Evolutionary conservation across 2,113 vertebrate genomes (phyloP).

Genomic region (Girardinichthys multiradiatus): DNA sequence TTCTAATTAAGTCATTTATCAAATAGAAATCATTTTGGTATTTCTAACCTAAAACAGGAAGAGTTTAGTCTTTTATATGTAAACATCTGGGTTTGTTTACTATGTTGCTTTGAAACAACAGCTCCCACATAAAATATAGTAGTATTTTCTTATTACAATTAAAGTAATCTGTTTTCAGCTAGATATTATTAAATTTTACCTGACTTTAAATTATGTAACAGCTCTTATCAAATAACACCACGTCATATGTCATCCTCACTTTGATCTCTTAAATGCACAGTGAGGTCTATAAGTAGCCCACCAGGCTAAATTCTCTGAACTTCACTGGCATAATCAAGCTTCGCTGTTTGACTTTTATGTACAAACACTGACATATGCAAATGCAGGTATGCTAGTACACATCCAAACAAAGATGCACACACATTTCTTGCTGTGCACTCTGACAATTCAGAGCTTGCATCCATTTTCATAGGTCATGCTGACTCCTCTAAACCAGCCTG

Average conservation of each 20-base stretch:
- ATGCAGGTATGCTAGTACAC: conserved; percentile 21
- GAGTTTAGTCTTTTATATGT: no score
- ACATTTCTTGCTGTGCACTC: conserved; percentile 20
- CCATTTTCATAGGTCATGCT: conserved; percentile 64
- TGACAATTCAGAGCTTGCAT: conserved; percentile 69
- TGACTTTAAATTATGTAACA: conserved; percentile 50
- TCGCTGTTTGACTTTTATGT: conserved; percentile 41
- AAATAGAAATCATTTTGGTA: no score
- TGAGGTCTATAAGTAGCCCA: conserved; percentile 57
- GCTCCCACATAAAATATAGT: not conserved
- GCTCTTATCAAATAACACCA: conserved; percentile 41
- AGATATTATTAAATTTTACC: conserved; percentile 31
- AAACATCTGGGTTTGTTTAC: no score
- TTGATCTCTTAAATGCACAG: conserved; percentile 55
- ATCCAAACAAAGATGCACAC: conserved; percentile 4
- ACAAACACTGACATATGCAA: conserved; percentile 47
- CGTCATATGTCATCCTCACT: conserved; percentile 35
- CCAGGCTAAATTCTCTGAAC: conserved; percentile 64
- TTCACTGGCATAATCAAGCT: conserved; percentile 61
- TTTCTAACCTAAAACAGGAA: no score
- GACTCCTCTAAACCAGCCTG: conserved; percentile 60
- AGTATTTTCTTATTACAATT: not conserved
- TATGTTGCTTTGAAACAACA: no score
- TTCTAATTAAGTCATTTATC: no score
- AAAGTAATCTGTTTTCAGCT: conserved; percentile 17